Base-by-base conservation (phyloP, 2,113 vertebrate genomes). In the Bambusicola thoracicus region DNA sequence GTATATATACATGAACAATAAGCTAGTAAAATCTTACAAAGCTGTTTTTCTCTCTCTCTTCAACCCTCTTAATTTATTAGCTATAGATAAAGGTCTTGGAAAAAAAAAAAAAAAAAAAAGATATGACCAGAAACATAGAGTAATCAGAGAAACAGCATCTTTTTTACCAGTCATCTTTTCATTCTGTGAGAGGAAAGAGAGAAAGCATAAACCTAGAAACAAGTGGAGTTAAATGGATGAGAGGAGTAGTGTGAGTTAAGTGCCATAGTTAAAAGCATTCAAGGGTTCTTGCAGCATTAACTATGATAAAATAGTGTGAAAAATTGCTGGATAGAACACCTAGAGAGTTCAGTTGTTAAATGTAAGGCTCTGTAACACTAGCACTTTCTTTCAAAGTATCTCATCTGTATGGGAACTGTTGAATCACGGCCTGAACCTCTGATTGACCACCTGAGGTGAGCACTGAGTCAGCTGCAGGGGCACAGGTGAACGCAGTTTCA, bases 161-260 rank as follows among this genome's bases (percentile, higher is more conserved):
- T 77, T 85, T 43, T 34, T 61, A 17, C 2, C 3, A 49, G 11
- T 36, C 0, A 0, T 29, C 14, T 44, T 12, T 62, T 13, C 63
- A 77, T 44, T 66, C 11, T 25, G 48, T 66, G 15, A 8, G 10
- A 79, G 3, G 2, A 4, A 6, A 10, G 1, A 68, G 13, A 58
- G n/a, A 91, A 66, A 68, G 34, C 8, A 29, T 56, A 78, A 66
- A 12, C 5, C 4, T 19, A 63, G 68, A 85, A 85, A 74, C 5
- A 87, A 67, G 46, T 12, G 13, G 66, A 44, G 11, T 21, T 15
- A 8, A 36, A 36, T 11, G 15, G 6, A 70, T 46, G 22, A 62
- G 19, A 93, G 34, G 8, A 40, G 6, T 83, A 63, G 14, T 20
- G 16, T 41, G 24, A 80, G 8, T 25, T 87, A 58, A 65, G 21